Evolutionary conservation across 1,140 invertebrate genomes (phyloP).

Genomic region (Globodera ellingtonae): DNA sequence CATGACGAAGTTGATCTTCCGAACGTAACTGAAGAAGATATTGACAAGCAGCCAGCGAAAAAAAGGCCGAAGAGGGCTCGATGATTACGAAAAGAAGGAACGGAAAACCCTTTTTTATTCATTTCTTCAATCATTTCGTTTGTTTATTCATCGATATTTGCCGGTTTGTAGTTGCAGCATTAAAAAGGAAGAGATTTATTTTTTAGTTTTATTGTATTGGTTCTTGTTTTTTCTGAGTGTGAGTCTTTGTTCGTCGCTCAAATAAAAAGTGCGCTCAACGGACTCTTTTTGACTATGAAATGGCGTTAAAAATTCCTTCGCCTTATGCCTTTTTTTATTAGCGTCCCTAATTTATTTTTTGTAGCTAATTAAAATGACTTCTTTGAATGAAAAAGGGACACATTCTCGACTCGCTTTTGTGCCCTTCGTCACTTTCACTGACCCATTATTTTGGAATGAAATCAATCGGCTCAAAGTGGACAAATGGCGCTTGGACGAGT

Average conservation of each 20-base stretch:
- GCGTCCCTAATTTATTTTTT: background rate
- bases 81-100: background rate
- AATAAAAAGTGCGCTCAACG: too few species aligned
- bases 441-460: conserved; percentile 52
- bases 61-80: background rate
- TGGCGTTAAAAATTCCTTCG: background rate
- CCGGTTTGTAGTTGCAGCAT: too few species aligned
- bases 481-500: conserved; percentile 45
- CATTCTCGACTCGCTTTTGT: conserved; percentile 34
- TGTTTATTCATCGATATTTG: too few species aligned
- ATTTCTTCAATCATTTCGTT: too few species aligned
- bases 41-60: background rate
- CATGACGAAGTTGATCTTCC: background rate
- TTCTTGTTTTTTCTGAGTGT: too few species aligned
- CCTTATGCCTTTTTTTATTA: background rate
- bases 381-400: background rate
- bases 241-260: too few species aligned
- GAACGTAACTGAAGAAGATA: background rate
- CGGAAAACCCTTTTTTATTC: too few species aligned
- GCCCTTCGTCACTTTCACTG: conserved; percentile 46
- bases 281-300: background rate
- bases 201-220: too few species aligned
- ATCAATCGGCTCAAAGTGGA: conserved; percentile 41
- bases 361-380: background rate
- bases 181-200: too few species aligned